Conservation (phyloP, 1,140 invertebrate genomes). For the Scaptomyza graminum region DNA sequence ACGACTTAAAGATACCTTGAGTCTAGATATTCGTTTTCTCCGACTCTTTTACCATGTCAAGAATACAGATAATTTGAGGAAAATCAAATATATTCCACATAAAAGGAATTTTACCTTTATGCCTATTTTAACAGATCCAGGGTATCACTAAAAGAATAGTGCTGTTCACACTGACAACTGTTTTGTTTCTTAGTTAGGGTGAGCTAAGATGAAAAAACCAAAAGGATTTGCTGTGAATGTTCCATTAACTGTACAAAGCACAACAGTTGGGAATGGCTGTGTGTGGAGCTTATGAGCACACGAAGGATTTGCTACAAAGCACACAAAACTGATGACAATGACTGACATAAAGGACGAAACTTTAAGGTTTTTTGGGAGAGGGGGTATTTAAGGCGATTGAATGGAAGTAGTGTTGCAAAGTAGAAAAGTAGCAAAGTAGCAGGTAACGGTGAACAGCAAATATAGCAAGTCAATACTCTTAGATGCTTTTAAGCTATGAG, state of each 20-base stretch:
- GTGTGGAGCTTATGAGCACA: conserved; percentile 41
- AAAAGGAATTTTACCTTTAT: background rate
- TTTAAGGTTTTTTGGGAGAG: background rate
- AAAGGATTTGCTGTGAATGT: conserved; percentile 53
- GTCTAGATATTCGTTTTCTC: too few species aligned
- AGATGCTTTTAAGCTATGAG: conserved; percentile 11
- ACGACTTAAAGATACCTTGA: conserved; percentile 6
- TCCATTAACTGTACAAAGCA: conserved; percentile 64
- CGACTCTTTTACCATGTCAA: too few species aligned
- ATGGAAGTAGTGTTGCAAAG: background rate
- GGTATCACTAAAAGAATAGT: background rate
- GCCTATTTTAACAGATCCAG: background rate
- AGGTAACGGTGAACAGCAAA: conserved; percentile 16
- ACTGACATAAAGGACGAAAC: conserved; percentile 14
- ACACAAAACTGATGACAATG: conserved; percentile 41
- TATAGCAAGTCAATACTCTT: background rate
- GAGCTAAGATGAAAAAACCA: background rate
- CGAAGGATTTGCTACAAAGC: conserved; percentile 39
- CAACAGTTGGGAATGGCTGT: conserved; percentile 20
- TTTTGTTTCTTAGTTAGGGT: background rate
- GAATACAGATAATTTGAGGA: too few species aligned
- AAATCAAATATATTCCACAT: background rate
- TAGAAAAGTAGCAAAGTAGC: conserved; percentile 9
- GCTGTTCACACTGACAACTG: conserved; percentile 3
- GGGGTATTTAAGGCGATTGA: conserved; percentile 14